Evolutionary conservation across 2,113 vertebrate species (phyloP).

Genomic region (Zingel zingel): DNA sequence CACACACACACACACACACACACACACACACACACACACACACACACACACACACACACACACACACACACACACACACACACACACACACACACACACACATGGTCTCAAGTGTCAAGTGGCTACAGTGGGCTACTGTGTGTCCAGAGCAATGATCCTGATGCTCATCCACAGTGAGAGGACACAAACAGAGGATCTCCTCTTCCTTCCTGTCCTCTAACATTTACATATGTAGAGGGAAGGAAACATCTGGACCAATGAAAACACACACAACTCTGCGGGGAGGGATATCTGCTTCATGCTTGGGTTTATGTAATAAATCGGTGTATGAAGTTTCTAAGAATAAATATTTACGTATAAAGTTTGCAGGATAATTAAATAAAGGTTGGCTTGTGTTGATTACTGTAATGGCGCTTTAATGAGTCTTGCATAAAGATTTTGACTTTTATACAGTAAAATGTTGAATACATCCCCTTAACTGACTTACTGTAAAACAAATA

Average conservation of each 20-base stretch:
- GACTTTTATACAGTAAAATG: too few species aligned
- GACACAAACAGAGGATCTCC: conserved; percentile 65
- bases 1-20: conserved; percentile 13
- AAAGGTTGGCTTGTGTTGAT: background rate
- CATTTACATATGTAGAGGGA: conserved; percentile 61
- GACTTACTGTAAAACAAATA: too few species aligned
- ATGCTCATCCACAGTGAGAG: conserved; percentile 56
- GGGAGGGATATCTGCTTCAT: background rate
- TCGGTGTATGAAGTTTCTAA: background rate
- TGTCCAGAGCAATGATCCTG: conserved; percentile 65
- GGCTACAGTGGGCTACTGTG: conserved; percentile 72
- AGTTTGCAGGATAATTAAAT: background rate
- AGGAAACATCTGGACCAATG: conserved; percentile 53
- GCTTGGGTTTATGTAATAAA: background rate
- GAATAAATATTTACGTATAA: background rate
- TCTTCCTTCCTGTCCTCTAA: conserved; percentile 51
- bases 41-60: conserved; percentile 26
- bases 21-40: conserved; percentile 36
- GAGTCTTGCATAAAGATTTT: background rate
- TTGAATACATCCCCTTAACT: too few species aligned
- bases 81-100: conserved; percentile 40
- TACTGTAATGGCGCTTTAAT: background rate
- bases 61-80: conserved; percentile 24
- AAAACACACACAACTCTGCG: conserved; percentile 4
- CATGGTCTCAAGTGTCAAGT: conserved; percentile 63